phyloP scores from a whole-genome alignment of 2,888 invertebrate species.

The Exocentrus adspersus region DNA sequence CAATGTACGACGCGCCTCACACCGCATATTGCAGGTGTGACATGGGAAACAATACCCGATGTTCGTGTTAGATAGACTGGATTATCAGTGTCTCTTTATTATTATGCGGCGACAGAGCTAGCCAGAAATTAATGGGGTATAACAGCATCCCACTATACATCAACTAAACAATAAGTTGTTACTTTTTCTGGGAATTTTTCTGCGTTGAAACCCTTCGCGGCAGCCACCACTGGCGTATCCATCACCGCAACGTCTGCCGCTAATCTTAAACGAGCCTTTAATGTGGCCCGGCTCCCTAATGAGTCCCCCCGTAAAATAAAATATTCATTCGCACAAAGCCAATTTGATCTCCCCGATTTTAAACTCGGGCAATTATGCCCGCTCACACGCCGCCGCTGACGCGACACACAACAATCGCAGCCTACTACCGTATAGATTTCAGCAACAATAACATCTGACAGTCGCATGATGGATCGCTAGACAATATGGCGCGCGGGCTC shows the following conservation, averaged over 20 bases:
- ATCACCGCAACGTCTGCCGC: conserved; percentile 26
- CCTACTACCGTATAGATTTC: conserved; percentile 60
- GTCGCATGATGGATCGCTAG: conserved; percentile 63
- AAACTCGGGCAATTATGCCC: conserved; percentile 63
- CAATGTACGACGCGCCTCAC: conserved; percentile 17
- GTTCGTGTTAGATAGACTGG: conserved; percentile 41
- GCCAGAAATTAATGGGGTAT: conserved; percentile 35
- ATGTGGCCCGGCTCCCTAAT: conserved; percentile 55
- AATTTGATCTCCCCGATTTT: conserved; percentile 61
- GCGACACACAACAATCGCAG: conserved; percentile 56
- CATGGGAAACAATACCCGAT: conserved; percentile 41
- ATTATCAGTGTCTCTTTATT: conserved; percentile 41
- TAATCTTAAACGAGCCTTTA: conserved; percentile 60
- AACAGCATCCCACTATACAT: too few relatives aligned
- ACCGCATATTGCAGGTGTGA: conserved; percentile 20
- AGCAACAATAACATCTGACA: conserved; percentile 64
- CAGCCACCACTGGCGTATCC: conserved; percentile 13
- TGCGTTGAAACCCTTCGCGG: too few relatives aligned
- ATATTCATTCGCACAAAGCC: conserved; percentile 63
- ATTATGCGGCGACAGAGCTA: conserved; percentile 30
- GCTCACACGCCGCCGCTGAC: conserved; percentile 57
- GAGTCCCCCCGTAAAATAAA: conserved; percentile 57
- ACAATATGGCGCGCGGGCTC: conserved; percentile 57
- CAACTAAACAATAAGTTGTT: too few relatives aligned
- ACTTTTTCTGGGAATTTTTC: too few relatives aligned